These are phyloP conservation scores for Acheta domesticus DNA, from an alignment of 2,888 invertebrate genomes.

Conservation along the genomic window DNA sequence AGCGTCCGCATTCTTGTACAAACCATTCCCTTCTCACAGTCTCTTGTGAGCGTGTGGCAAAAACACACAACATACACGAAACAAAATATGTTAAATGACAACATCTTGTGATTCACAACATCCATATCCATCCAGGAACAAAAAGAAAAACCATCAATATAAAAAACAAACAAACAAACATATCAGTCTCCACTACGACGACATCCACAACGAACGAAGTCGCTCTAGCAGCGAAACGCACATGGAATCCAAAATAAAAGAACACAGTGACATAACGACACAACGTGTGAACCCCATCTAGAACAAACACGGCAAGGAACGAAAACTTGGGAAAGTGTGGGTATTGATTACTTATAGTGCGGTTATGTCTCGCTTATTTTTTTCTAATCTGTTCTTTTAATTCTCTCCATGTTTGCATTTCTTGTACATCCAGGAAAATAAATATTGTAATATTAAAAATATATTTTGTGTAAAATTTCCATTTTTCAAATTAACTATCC, in stretches of 20 bases:
- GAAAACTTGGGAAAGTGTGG: neutral
- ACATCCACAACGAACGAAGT: conserved; percentile 7
- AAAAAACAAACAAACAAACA: neutral
- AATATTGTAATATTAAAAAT: too few species aligned
- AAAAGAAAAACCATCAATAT: neutral
- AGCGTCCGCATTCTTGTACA: neutral
- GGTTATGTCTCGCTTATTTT: neutral
- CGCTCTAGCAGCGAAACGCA: conserved; percentile 18
- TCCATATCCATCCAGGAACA: conserved; percentile 11
- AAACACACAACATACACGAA: neutral
- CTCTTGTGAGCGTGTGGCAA: neutral
- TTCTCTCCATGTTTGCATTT: too few species aligned
- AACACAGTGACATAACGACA: conserved; percentile 7
- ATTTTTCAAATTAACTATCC: too few species aligned
- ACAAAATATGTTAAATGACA: conserved; percentile 10
- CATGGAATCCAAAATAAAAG: neutral
- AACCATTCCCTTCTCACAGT: neutral
- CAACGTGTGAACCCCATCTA: conserved; percentile 12
- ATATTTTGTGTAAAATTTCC: too few species aligned
- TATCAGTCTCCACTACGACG: conserved; percentile 1
- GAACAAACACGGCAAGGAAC: neutral
- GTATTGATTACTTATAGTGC: neutral
- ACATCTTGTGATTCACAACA: conserved; percentile 10
- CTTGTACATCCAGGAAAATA: too few species aligned
- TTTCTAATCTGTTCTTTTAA: too few species aligned